These are phyloP conservation scores for Callyntrura sp. DNA, from an alignment of 2,888 invertebrate species.

Conservation along the genomic window DNA sequence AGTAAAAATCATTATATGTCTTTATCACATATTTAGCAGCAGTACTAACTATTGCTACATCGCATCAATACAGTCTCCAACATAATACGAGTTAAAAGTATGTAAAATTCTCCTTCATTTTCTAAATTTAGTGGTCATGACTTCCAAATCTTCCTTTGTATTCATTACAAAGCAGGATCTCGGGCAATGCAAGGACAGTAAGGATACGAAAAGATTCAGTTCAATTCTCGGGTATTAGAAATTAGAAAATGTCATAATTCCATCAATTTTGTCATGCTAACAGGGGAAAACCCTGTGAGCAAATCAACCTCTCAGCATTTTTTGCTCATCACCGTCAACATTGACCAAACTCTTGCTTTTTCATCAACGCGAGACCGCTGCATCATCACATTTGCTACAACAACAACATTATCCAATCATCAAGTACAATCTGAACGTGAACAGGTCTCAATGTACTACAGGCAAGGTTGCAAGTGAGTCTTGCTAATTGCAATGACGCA, in stretches of 20 bases:
- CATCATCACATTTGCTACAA: not conserved
- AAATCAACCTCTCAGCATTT: not conserved
- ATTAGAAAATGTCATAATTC: constrained; percentile 47
- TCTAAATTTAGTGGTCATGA: not conserved
- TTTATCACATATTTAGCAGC: constrained; percentile 20
- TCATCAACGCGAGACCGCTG: not conserved
- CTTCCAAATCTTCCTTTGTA: not conserved
- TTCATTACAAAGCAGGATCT: not conserved
- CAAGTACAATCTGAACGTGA: not conserved
- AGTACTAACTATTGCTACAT: not conserved
- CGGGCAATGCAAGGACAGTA: not conserved
- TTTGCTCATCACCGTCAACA: not conserved
- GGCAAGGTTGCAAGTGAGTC: not conserved
- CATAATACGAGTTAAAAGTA: not conserved
- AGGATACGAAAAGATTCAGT: not conserved
- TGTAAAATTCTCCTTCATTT: constrained; percentile 19
- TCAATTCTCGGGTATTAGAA: not conserved
- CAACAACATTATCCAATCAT: not conserved
- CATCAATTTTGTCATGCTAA: constrained; percentile 52
- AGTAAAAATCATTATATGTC: not conserved
- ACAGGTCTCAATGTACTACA: not conserved
- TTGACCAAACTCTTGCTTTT: not conserved
- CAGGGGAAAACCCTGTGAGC: not conserved
- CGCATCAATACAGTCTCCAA: not conserved
- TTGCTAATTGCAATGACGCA: constrained; percentile 40